Evolutionary conservation across 2,113 vertebrate genomes (phyloP).

Genomic region (Eleginops maclovinus): DNA sequence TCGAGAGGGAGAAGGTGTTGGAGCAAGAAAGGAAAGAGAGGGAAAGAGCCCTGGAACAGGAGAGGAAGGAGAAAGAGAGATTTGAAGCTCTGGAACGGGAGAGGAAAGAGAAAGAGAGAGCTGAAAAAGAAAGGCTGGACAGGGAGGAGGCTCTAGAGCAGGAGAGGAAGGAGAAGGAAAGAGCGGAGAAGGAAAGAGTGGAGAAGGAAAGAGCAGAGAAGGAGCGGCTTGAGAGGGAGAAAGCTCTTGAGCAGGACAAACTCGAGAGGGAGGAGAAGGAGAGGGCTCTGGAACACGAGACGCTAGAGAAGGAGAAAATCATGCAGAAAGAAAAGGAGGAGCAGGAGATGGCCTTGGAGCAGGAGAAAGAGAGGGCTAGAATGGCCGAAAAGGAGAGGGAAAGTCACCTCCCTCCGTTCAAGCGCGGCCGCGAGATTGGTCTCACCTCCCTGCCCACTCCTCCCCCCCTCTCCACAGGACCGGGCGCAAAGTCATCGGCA

Average conservation of each 20-base stretch:
- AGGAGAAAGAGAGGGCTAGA: constrained; percentile 67
- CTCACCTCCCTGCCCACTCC: constrained; percentile 63
- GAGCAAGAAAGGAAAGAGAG: constrained; percentile 27
- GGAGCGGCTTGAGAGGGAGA: constrained; percentile 54
- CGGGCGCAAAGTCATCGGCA: constrained; percentile 52
- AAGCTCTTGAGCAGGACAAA: constrained; percentile 28
- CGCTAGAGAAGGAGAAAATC: neutral
- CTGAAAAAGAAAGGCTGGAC: constrained; percentile 37
- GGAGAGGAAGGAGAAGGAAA: constrained; percentile 30
- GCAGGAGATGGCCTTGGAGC: constrained; percentile 40
- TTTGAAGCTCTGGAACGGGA: constrained; percentile 25
- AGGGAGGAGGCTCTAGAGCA: constrained; percentile 39
- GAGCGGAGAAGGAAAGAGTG: constrained; percentile 23
- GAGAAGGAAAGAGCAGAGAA: constrained; percentile 25
- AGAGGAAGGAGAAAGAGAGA: constrained; percentile 45
- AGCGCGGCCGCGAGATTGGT: constrained; percentile 71
- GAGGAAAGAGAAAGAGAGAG: constrained; percentile 19
- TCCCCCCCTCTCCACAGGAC: constrained; percentile 61
- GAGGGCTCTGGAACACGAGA: constrained; percentile 35
- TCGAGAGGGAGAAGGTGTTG: constrained; percentile 28
- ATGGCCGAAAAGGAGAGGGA: constrained; percentile 69
- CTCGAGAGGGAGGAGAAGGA: constrained; percentile 35
- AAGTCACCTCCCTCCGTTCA: constrained; percentile 71
- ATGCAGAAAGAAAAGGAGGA: constrained; percentile 9
- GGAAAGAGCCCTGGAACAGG: constrained; percentile 50